Conservation (phyloP, 2,113 vertebrate species). For the Dendrocopos noguchii region DNA sequence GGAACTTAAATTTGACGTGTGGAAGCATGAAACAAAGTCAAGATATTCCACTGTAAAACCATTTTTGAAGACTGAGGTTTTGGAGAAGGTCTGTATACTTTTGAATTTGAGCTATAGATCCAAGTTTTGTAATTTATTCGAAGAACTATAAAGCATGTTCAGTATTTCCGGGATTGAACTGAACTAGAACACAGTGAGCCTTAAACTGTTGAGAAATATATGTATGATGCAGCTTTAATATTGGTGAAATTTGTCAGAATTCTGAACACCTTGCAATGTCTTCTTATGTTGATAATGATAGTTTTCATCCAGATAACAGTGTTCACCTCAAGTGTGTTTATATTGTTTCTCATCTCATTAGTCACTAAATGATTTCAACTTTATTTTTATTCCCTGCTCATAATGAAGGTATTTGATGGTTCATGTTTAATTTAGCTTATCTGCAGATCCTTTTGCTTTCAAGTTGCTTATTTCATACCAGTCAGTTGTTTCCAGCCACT, state of each 20-base stretch:
- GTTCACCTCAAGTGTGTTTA: neutral
- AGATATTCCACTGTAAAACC: neutral
- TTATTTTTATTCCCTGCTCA: neutral
- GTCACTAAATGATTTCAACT: neutral
- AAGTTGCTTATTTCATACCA: neutral
- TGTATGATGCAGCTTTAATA: neutral
- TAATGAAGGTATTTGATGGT: neutral
- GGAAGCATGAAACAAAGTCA: neutral
- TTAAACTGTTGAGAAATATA: neutral
- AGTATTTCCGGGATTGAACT: neutral
- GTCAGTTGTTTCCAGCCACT: neutral
- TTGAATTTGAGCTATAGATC: neutral
- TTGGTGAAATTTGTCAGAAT: neutral
- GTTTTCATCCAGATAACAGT: neutral
- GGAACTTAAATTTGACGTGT: accelerated
- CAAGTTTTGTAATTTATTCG: neutral
- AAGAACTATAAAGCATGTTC: neutral
- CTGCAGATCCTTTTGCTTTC: neutral
- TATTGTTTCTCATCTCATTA: neutral
- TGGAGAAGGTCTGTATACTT: neutral
- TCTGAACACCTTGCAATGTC: neutral
- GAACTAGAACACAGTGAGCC: neutral
- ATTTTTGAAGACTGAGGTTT: neutral
- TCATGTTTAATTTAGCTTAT: neutral
- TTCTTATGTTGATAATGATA: neutral